Base-by-base conservation (phyloP, 2,888 invertebrate species). In the Agrotis segetum region DNA sequence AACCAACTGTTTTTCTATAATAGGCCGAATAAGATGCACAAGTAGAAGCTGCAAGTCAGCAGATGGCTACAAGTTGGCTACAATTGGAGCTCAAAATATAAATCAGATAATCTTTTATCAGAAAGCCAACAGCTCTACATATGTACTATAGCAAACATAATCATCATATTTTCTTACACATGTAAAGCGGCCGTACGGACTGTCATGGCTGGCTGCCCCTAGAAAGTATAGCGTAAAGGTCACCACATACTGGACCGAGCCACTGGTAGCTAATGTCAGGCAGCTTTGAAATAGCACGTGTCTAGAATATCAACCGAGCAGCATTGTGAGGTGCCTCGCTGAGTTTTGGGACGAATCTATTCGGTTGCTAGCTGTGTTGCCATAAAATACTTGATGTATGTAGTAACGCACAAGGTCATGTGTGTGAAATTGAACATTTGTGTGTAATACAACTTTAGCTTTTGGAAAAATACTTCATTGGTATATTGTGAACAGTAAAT, bases 171-270 rank as follows among this genome's bases (percentile, higher is more conserved):
- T 77, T 70, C 65, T 77, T 66, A 72, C 62, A 72, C 52, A 72
- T 68, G 67, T 62, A 67, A 66, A 77, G 21, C 53, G 66, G 44
- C 78, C 50, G 53, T 71, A 69, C 62, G 64, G 72, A 74, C 34
- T 59, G 83, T 71, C 74, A 80, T 85, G 87, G 79, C 65, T 83
- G 83, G 84, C 67, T 84, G 84, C 82, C 67, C 74, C 72, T 85
- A 87, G 89, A 89, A 88, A 89, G 89, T 83, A 77, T 70, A 62
- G 71, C 84, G 70, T 67, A 87, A 88, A 89, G 89, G 89, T 85
- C 85, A 81, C 71, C 21, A 65, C 75, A 71, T 64, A 75, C 69
- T 67, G 29, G 58, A 69, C 63, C 24, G 47, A 17, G 34, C 56
- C 34, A 14, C 75, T 77, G 78, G 79, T 72, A 83, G 82, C 49